These are phyloP conservation scores for Siniperca obscura DNA, from an alignment of 2,797 vertebrate genomes.

Conservation along the genomic window DNA sequence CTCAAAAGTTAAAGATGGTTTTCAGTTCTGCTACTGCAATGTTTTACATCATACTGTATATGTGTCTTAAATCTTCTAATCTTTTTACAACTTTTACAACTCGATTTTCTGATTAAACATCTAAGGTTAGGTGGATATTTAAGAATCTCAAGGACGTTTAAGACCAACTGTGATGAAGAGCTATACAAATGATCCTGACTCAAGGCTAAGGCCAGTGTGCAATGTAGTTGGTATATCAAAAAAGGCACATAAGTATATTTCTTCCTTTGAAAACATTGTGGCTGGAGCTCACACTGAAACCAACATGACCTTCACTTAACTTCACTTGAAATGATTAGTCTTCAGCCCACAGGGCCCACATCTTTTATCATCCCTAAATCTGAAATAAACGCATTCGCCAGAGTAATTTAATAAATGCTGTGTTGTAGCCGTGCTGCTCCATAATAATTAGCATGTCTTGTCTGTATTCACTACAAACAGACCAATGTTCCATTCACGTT, in stretches of 20 bases:
- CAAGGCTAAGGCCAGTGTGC: not conserved
- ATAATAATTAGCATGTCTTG: conserved; percentile 62
- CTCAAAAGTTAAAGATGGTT: not conserved
- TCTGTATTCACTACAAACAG: conserved; percentile 39
- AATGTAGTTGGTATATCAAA: not conserved
- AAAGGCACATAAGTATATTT: not conserved
- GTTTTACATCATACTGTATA: not conserved
- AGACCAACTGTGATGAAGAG: not conserved
- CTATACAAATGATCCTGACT: not conserved
- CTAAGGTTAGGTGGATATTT: not conserved
- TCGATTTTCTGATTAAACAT: not conserved
- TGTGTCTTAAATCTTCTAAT: no score
- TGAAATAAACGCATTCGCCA: conserved; percentile 55
- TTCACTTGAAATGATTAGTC: conserved; percentile 73
- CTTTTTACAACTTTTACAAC: no score
- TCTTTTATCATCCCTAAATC: conserved; percentile 72
- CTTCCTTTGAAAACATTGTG: conserved; percentile 26
- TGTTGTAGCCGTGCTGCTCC: conserved; percentile 57
- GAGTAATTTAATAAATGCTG: conserved; percentile 76
- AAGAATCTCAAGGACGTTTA: not conserved
- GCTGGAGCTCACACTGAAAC: conserved; percentile 47
- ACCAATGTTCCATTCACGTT: conserved; percentile 13
- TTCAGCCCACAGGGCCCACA: conserved; percentile 52
- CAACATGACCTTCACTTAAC: conserved; percentile 75
- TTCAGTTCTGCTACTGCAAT: not conserved